Conservation (phyloP, 2,797 vertebrate species). For the Chiroxiphia lanceolata region DNA sequence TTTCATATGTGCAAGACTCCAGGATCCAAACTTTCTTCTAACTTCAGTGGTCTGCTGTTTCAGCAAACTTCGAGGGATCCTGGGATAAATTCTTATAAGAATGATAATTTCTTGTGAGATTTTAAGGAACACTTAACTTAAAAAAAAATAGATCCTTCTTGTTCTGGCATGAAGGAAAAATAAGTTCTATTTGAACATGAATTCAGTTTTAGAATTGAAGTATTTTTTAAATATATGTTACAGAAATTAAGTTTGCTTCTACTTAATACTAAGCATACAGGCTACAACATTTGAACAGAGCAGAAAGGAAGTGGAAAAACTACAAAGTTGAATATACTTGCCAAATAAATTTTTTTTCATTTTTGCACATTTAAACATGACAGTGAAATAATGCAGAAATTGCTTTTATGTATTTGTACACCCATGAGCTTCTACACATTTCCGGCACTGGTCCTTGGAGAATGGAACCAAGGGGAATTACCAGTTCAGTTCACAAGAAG, state of each 20-base stretch:
- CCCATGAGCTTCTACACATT: neutral
- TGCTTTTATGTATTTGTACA: neutral
- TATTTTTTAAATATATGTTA: neutral
- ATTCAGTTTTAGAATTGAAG: neutral
- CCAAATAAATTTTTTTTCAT: neutral
- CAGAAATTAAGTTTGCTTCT: neutral
- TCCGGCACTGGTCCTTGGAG: neutral
- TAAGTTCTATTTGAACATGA: neutral
- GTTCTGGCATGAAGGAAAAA: neutral
- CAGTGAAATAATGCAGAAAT: neutral
- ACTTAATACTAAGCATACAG: neutral
- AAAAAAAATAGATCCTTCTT: neutral
- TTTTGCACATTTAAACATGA: neutral
- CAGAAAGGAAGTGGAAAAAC: neutral
- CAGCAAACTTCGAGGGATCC: neutral
- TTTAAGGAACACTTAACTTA: neutral
- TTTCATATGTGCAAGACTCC: neutral
- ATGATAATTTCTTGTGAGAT: neutral
- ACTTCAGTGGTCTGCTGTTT: neutral
- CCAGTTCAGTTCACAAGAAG: neutral
- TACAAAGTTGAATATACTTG: neutral
- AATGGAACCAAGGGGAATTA: neutral
- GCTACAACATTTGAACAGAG: neutral
- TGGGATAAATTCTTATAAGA: neutral
- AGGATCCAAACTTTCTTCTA: neutral